Base-by-base conservation (phyloP, 2,797 vertebrate species). In the Tinamus major region DNA sequence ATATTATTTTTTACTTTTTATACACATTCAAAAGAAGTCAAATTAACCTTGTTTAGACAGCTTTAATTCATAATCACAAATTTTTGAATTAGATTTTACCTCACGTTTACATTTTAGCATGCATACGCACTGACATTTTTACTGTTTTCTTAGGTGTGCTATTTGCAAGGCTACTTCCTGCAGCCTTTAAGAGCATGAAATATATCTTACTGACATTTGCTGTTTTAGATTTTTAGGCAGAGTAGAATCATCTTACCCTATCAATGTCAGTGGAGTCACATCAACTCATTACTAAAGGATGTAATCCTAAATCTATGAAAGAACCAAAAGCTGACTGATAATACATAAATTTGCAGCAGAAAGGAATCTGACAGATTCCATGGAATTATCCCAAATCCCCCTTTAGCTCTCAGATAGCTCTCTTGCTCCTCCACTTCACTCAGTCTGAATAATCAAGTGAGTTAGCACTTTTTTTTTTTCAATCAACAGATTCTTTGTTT, bases 1-100 rank as follows among this genome's bases (percentile, higher is more conserved):
- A 49, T 5, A 42, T 1, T 37, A 29, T 3, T 0, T 1, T 48
- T 21, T 6, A 23, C 2, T 76, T 56, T 64, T 7, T 3, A 17
- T 39, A 1, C 7, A 23, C 23, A 4, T n/a, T 9, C 16, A 9
- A 83, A 74, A 6, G 21, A 83, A 74, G 9, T 0, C 31, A 62
- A 2, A 59, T 14, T 7, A 21, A 61, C n/a, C 6, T 41, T 79
- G 13, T 79, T 67, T 12, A 21, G 16, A 6, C 2, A 70, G 51
- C 21, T 3, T 49, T 62, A 39, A 49, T 41, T 70, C 11, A 21
- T 14, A 61, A 68, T 49, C 19, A 26, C 11, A 23, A 6, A 3
- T 82, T 85, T 85, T 79, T 39, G 6, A 49, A 79, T n/a, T 70
- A 69, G 6, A 9, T 41, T 79, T 65, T 69, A 1, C 2, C 85